Conservation (phyloP, 2,113 vertebrate genomes). For the Periophthalmus modestus region DNA sequence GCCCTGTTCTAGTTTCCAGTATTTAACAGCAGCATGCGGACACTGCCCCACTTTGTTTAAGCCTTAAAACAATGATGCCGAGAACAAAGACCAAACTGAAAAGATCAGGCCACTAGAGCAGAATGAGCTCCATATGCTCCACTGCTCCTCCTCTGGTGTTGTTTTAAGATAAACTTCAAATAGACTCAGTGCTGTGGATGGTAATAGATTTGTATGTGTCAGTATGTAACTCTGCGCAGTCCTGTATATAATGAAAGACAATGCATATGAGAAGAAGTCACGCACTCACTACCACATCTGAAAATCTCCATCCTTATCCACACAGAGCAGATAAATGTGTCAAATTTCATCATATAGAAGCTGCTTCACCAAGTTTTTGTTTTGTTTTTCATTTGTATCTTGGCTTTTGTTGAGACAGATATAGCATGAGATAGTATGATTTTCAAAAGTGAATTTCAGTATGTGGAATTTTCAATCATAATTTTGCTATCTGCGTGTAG, state of each 20-base stretch:
- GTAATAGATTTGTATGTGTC: slow-evolving; percentile 8
- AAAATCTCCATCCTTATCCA: slow-evolving; percentile 26
- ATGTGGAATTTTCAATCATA: slow-evolving; percentile 37
- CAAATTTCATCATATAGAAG: slow-evolving; percentile 14
- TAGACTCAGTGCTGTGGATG: slow-evolving; percentile 28
- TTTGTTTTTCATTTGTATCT: slow-evolving; percentile 12
- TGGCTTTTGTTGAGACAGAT: slow-evolving; percentile 7
- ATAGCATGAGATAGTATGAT: slow-evolving; percentile 31
- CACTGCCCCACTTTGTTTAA: slow-evolving; percentile 55
- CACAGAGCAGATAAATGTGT: slow-evolving; percentile 49
- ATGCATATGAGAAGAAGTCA: neutral
- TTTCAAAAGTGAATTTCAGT: slow-evolving; percentile 40
- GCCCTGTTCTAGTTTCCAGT: slow-evolving; percentile 57
- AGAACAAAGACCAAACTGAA: slow-evolving; percentile 65
- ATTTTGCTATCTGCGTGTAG: neutral
- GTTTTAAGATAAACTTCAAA: slow-evolving; percentile 46
- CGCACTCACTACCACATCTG: slow-evolving; percentile 19
- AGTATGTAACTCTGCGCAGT: slow-evolving; percentile 5
- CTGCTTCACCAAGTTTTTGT: slow-evolving; percentile 12
- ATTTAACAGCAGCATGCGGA: slow-evolving; percentile 38
- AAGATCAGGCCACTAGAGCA: slow-evolving; percentile 62
- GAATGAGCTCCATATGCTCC: slow-evolving; percentile 55
- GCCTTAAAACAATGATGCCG: slow-evolving; percentile 64
- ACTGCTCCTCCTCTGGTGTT: slow-evolving; percentile 41
- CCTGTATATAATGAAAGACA: slow-evolving; percentile 7